A percentile compares a stretch with the other conserved stretches of the same genome.
phyloP scores from a whole-genome alignment of 35 echinoderm and acorn worm genomes.

The Eucidaris tribuloides region DNA sequence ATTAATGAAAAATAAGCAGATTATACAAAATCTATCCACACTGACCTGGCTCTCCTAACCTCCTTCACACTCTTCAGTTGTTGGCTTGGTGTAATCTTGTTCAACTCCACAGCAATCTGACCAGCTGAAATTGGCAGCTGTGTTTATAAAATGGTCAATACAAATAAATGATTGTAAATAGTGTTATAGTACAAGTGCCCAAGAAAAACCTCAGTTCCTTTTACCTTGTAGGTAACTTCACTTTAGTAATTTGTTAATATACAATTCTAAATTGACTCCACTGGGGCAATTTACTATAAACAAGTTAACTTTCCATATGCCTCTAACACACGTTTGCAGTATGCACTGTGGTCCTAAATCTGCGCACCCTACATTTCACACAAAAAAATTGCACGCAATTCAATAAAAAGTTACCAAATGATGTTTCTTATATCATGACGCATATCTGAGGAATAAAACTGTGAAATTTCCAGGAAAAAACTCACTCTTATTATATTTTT shows the following conservation, averaged over 20 bases:
- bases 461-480: no score
- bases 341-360: no score
- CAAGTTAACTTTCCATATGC: neutral
- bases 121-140: constrained; percentile 48
- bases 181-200: neutral
- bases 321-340: neutral
- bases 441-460: no score
- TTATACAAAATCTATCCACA: neutral
- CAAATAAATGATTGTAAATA: neutral
- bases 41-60: constrained; percentile 45
- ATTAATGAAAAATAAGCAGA: neutral
- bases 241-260: neutral
- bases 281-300: neutral
- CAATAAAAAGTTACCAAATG: no score
- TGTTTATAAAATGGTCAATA: neutral
- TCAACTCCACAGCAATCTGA: constrained; percentile 58
- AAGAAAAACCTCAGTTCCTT: neutral
- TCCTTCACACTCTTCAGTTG: constrained; percentile 58
- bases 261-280: neutral
- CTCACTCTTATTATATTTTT: no score
- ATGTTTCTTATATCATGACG: no score
- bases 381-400: no score
- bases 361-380: no score
- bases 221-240: neutral
- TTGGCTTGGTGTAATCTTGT: constrained; percentile 12